Conservation (phyloP, 1,140 invertebrate genomes). For the Ceratina japonica region DNA sequence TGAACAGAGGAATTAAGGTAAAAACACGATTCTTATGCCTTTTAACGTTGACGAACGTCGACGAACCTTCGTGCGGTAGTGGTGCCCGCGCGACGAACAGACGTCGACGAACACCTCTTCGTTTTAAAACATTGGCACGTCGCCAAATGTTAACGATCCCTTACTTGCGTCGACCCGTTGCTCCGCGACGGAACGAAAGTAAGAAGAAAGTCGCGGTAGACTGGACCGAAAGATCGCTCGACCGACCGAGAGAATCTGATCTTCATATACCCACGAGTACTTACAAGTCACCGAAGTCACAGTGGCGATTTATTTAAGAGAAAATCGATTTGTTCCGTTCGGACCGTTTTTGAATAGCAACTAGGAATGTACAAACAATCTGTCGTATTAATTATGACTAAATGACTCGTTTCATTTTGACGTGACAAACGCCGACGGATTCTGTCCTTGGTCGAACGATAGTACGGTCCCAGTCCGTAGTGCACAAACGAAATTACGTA, state of each 20-base stretch:
- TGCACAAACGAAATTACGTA: slow-evolving; percentile 1
- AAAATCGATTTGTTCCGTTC: too few species aligned
- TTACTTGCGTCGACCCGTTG: slow-evolving; percentile 17
- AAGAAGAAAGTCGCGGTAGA: not conserved
- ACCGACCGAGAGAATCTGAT: not conserved
- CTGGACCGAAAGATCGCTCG: not conserved
- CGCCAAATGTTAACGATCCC: slow-evolving; percentile 27
- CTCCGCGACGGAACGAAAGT: not conserved
- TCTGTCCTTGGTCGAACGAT: slow-evolving; percentile 6
- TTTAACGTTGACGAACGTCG: slow-evolving; percentile 70
- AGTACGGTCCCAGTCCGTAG: not conserved
- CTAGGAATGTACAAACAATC: too few species aligned
- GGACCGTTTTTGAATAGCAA: too few species aligned
- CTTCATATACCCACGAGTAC: too few species aligned
- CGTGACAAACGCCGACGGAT: not conserved
- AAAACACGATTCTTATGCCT: slow-evolving; percentile 73
- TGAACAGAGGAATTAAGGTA: slow-evolving; percentile 39
- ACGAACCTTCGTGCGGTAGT: slow-evolving; percentile 74
- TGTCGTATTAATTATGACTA: too few species aligned
- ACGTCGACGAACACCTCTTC: slow-evolving; percentile 23
- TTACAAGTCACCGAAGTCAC: too few species aligned
- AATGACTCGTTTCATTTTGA: too few species aligned
- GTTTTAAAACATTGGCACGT: slow-evolving; percentile 41
- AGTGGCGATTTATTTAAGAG: not conserved
- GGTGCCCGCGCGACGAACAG: slow-evolving; percentile 58